A percentile compares a stretch with the other conserved stretches of the same genome.
These are phyloP conservation scores for Sebastes cheni DNA, from an alignment of 2,797 vertebrate genomes.

Conservation along the genomic window DNA sequence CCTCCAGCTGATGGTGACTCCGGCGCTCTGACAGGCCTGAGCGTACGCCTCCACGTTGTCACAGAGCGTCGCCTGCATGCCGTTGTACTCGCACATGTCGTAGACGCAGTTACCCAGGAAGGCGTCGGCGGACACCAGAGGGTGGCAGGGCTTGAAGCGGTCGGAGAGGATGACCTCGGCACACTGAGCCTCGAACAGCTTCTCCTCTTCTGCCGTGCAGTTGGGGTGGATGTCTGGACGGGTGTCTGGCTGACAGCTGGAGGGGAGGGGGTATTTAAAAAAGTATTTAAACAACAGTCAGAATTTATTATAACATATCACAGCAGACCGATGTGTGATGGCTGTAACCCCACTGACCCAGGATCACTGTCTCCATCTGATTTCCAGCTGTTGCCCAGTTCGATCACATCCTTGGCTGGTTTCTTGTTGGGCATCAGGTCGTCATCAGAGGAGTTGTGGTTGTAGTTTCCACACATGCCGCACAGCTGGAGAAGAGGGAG, in stretches of 20 bases:
- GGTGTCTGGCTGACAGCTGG: conserved; percentile 74
- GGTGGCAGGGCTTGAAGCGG: conserved; percentile 79
- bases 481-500: conserved; percentile 79
- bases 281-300: too few species aligned
- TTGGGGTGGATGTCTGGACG: conserved; percentile 71
- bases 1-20: conserved; percentile 83
- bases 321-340: neutral
- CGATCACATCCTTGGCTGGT: conserved; percentile 76
- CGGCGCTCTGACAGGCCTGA: conserved; percentile 81
- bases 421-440: conserved; percentile 81
- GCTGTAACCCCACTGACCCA: conserved; percentile 70
- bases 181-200: conserved; percentile 65
- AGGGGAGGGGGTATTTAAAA: neutral
- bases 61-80: conserved; percentile 83
- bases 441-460: conserved; percentile 81
- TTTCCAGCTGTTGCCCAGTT: conserved; percentile 89
- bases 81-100: conserved; percentile 86
- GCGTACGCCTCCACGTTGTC: conserved; percentile 84
- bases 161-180: conserved; percentile 63
- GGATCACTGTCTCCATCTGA: conserved; percentile 81
- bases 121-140: conserved; percentile 55
- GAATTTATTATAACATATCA: too few species aligned
- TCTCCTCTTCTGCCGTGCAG: conserved; percentile 71
- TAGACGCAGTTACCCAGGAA: conserved; percentile 80
- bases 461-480: conserved; percentile 90